Evolutionary conservation across 2,888 invertebrate genomes (phyloP), one percentile per base, ranked within the genome.

Genomic region (Leptinotarsa juncta): DNA sequence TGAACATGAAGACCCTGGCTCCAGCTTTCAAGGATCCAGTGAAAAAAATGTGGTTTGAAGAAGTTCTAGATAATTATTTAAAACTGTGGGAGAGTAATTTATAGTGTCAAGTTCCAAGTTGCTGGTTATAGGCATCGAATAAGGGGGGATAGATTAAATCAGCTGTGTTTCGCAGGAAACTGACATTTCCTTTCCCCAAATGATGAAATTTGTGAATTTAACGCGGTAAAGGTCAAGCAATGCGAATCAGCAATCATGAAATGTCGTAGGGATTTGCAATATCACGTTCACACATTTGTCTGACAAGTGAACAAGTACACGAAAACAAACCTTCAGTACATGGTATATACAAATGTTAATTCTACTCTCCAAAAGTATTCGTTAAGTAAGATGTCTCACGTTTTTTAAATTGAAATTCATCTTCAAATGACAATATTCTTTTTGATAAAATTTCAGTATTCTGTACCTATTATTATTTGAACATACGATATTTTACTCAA

Each of bases 21-120:
- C 93, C 95, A 15, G 93, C 94, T 10, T 95, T 96, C 86, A 93
- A 93, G 81, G 94, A 95, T 81, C 90, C 90, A 4, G 89, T 91
- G 60, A 94, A 95, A 86, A 91, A 92, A 82, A 91, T 92, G 85
- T 96, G 96, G 95, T 96, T 96, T 86, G 93, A 94, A 81, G 96
- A 96, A 89, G 94, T 96, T 74, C 91, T 96, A 86, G 95, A 96
- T 89, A 96, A 96, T 90, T 94, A 95, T 89, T 91, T 96, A 88
- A 96, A 95, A 88, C 89, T 96, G 79, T 96, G 96, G 95, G 96
- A 96, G 88, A 93, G 94, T 84, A 96, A 96, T 88, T 94, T 96
- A 92, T 94, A 83, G 26, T 20, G 20, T 20, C 57, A 57, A 62
- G 7, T 62, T 62, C n/a, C 32, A 7, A 42, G 16, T 51, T 51